Base-by-base conservation (phyloP, 2,888 invertebrate genomes). In the Stenichneumon culpator region DNA sequence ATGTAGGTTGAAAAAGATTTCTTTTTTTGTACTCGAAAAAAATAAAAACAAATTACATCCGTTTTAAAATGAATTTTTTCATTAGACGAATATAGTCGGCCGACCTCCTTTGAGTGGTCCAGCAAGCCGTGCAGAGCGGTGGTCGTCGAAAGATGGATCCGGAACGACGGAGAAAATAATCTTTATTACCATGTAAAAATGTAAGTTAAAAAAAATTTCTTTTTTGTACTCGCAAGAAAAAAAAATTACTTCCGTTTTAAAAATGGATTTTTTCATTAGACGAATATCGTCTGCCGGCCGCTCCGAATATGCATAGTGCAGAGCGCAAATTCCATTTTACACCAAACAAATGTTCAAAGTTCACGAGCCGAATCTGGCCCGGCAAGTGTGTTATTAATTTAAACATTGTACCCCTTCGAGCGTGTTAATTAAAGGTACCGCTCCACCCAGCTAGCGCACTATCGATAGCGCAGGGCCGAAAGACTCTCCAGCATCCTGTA, bases 401-500 rank as follows among this genome's bases (percentile, higher is more conserved):
- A n/a, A 52, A 39, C 11, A 11, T 39, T 9, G 39, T 39, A 11
- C 39, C 2, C 39, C 39, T 39, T 39, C 39, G 11, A 39, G 39
- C 39, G 14, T 11, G 60, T 14, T 25, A 28, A 25, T 7, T 63
- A 14, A 28, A 14, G 16, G 28, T 0, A 16, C 5, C 28, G 14
- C 2, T 44, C 4, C 14, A 44, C 44, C 44, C 44, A 11, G 16
- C 16, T 3, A 44, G 16, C 44, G 16, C 11, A 44, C 0, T 16
- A 16, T 44, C 44, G 16, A 44, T 16, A 44, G 44, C 16, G 44
- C 28, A 4, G 28, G 60, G 25, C 4, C 4, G 22, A 36, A 52
- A 67, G 77, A 84, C 39, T 72, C 60, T 22, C 9, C 14, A 4
- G 47, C 32, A 47, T 74, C 28, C 22, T 54, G 74, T 70, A 50